Evolutionary conservation across 2,888 invertebrate genomes (phyloP), one percentile per base, ranked within the genome.

Genomic region (Drosophila austrosaltans): DNA sequence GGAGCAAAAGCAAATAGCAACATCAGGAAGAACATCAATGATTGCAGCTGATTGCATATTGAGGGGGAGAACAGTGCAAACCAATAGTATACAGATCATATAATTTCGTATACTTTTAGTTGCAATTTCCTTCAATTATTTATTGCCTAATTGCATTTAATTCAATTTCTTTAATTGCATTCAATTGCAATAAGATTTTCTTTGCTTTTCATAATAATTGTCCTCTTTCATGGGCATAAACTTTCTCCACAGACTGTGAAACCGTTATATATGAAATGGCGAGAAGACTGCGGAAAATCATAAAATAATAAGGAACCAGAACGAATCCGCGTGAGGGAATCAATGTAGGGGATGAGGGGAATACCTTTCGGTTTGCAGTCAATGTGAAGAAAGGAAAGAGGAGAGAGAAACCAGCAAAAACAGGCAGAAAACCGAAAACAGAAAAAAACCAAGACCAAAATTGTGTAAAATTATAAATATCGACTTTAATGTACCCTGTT

Each of bases 251-350:
- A 32, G 54, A 77, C 8, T 69, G 69, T 80, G 44, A 44, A 20
- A 25, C 48, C 28, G 54, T 36, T 40, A 77, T 81, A 78, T 66
- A 80, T 72, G 58, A 86, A 87, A 68, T 72, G 74, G 72, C 70
- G 57, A 56, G 36, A 61, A 60, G 36, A 73, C 70, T 75, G 70
- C 57, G 63, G 72, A 76, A 75, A 76, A 81, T 83, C 86, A 78
- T 89, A 83, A 83, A 71, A 77, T 81, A 89, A 87, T 89, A 87
- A 87, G 83, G 84, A 83, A 87, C 68, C 81, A 74, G 76, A 80
- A 88, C 72, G 71, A 64, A 42, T 54, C 54, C 53, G 30, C 53
- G 8, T 39, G 32, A 39, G 22, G 2, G 28, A 36, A 36, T 36
- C 36, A 36, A 10, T 36, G 36, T 10, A 25, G 42, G 6, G n/a